Conservation (phyloP, 2,113 vertebrate species). For the Lichenostomus cassidix region DNA sequence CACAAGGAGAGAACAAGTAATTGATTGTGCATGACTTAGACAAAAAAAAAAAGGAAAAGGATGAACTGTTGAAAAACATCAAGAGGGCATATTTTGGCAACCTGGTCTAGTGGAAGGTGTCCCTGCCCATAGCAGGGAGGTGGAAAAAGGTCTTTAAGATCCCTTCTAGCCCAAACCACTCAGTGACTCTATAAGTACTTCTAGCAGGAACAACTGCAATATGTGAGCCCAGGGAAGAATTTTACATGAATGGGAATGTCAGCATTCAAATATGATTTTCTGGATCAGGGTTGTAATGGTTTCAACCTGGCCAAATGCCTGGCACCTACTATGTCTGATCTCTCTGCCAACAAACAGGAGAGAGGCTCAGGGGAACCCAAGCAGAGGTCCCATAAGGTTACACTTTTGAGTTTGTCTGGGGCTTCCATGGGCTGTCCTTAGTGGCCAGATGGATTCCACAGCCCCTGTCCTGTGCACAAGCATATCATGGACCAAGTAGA, state of each 20-base stretch:
- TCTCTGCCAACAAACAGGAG: background rate
- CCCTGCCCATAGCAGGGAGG: background rate
- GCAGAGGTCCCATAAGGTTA: background rate
- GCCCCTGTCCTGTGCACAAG: too few species aligned
- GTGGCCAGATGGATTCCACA: background rate
- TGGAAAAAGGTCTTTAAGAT: background rate
- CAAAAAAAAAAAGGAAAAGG: rapidly evolving
- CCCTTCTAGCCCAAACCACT: background rate
- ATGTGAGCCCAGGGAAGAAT: background rate
- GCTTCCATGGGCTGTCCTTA: background rate
- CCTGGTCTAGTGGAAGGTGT: background rate
- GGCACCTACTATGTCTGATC: too few species aligned
- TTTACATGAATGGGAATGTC: background rate
- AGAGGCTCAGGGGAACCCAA: background rate
- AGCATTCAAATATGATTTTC: background rate
- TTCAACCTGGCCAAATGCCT: too few species aligned
- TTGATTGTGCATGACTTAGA: too few species aligned
- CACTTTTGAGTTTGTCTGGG: background rate
- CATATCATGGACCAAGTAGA: background rate
- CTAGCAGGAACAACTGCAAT: background rate
- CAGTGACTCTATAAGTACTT: background rate
- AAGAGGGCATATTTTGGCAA: background rate
- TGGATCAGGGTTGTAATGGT: background rate
- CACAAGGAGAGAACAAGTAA: background rate
- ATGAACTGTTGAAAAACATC: background rate